Evolutionary conservation across 2,113 vertebrate species (phyloP).

Genomic region (Sorex fumeus): DNA sequence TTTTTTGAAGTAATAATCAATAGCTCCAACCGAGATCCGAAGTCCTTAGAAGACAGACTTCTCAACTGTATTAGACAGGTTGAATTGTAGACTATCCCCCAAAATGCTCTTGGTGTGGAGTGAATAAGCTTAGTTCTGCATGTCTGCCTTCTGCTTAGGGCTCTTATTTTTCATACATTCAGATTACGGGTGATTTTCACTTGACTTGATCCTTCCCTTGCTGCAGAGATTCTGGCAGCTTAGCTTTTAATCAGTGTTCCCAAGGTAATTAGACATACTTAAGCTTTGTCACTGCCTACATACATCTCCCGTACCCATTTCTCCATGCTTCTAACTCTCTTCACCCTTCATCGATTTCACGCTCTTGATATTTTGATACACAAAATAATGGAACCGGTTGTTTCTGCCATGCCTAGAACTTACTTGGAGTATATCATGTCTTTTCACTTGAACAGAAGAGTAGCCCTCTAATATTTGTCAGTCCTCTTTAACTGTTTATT

Average conservation of each 20-base stretch:
- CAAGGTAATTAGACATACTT: background rate
- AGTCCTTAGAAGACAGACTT: background rate
- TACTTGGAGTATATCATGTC: background rate
- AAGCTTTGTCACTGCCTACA: background rate
- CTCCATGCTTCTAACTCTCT: background rate
- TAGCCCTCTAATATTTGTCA: background rate
- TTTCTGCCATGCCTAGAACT: background rate
- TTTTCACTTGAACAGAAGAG: background rate
- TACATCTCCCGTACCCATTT: background rate
- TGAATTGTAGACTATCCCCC: background rate
- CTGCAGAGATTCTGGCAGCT: background rate
- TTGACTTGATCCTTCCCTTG: background rate
- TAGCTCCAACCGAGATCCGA: background rate
- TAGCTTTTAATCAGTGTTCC: background rate
- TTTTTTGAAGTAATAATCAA: background rate
- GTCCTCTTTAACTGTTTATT: background rate
- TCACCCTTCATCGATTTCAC: background rate
- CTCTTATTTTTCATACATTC: background rate
- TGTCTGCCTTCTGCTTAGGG: rapidly evolving
- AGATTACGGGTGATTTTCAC: background rate
- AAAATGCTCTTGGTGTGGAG: background rate
- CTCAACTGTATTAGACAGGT: background rate
- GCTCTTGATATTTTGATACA: background rate
- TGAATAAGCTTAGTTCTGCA: background rate
- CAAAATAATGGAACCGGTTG: background rate